These are phyloP conservation scores for Scaptomyza reducta DNA, from an alignment of 2,888 invertebrate genomes.

Conservation along the genomic window DNA sequence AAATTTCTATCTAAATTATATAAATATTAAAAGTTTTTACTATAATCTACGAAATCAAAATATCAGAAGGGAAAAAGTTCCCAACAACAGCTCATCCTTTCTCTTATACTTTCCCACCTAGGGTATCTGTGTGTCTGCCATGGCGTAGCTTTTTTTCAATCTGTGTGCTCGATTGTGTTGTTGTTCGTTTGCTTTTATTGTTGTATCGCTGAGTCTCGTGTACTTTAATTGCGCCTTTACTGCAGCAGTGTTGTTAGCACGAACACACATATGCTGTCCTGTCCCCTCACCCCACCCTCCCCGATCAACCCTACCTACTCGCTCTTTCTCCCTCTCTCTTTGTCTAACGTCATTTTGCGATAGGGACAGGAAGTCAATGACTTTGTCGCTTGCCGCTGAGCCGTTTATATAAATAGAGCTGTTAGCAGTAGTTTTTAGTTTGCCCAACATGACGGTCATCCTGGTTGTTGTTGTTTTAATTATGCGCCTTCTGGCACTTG, in stretches of 20 bases:
- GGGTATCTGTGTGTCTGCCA: conserved; percentile 16
- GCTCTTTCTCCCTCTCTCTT: background rate
- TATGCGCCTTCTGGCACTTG: conserved; percentile 75
- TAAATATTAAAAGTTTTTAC: too few relatives aligned
- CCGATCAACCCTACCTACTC: too few relatives aligned
- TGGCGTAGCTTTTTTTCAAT: background rate
- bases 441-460: conserved; percentile 42
- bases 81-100: background rate
- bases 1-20: too few relatives aligned
- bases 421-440: conserved; percentile 71
- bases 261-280: conserved; percentile 31
- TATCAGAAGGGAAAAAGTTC: too few relatives aligned
- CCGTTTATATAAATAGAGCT: conserved; percentile 74
- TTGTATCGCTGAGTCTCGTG: conserved; percentile 64
- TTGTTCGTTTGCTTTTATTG: conserved; percentile 51
- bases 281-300: too few relatives aligned
- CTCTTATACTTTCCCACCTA: background rate
- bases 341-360: conserved; percentile 25
- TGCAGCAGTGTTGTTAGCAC: conserved; percentile 57
- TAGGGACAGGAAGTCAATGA: conserved; percentile 71
- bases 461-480: conserved; percentile 54
- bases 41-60: too few relatives aligned
- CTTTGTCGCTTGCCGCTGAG: conserved; percentile 60
- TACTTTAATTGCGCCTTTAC: conserved; percentile 72
- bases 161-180: conserved; percentile 48